Evolutionary conservation across 2,888 invertebrate species (phyloP).

Genomic region (Drosophila gaucha): DNA sequence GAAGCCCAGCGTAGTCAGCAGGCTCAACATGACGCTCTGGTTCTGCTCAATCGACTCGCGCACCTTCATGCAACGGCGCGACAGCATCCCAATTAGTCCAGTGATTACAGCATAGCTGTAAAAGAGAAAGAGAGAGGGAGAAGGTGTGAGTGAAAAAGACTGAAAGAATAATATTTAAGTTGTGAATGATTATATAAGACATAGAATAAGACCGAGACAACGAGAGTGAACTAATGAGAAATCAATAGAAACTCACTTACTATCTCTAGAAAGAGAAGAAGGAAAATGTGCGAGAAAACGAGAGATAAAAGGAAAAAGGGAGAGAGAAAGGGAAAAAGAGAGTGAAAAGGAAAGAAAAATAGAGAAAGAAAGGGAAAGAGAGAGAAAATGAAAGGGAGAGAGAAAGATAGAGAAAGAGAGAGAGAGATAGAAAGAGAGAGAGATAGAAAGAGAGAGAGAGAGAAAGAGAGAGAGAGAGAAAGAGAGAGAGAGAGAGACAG

Average conservation of each 20-base stretch:
- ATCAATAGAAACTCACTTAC: too few species aligned
- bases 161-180: too few species aligned
- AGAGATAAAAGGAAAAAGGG: background rate
- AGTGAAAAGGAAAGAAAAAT: background rate
- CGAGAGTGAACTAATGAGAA: too few species aligned
- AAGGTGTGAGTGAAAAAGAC: too few species aligned
- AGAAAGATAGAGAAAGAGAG: background rate
- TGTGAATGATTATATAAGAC: background rate
- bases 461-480: background rate
- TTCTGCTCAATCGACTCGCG: constrained; percentile 87
- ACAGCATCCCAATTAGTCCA: constrained; percentile 91
- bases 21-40: constrained; percentile 83
- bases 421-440: background rate
- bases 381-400: background rate
- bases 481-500: background rate
- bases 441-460: background rate
- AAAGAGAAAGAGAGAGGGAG: constrained; percentile 33
- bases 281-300: background rate
- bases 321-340: background rate
- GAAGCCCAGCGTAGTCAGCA: constrained; percentile 84
- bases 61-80: constrained; percentile 89
- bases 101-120: constrained; percentile 91
- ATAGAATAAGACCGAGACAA: background rate
- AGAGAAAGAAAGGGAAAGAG: background rate
- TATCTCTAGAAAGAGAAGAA: too few species aligned